Evolutionary conservation across 2,113 vertebrate genomes (phyloP), one percentile per base, ranked within the genome.

Genomic region (Seriola dumerili): DNA sequence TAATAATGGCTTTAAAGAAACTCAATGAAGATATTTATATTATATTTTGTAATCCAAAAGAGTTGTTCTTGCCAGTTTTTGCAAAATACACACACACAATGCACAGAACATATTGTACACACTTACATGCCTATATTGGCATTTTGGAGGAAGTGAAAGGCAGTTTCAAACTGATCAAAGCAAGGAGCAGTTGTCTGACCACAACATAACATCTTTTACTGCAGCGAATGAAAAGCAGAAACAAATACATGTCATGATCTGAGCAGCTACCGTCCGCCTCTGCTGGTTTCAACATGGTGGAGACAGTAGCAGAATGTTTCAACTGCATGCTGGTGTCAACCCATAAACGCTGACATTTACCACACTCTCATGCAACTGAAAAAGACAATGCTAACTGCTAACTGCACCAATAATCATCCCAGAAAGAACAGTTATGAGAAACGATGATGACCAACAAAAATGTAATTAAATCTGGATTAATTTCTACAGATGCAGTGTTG

Each of bases 81-180:
- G 57, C 50, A 64, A 44, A 57, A 5, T 14, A 52, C 29, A 66
- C 29, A 68, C 21, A 71, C 23, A 54, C 61, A 5, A 13, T 64
- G 36, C 48, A 54, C 63, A 73, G 36, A 64, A n/a, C 55, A 14
- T 0, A 21, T 10, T 71, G 12, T 17, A 25, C 23, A 62, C 19
- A 75, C 29, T 16, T n/a, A 2, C 14, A 46, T 6, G 25, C 91
- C 88, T 92, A 97, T 96, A 66, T 1, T 59, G 23, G 32, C 68
- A 59, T 4, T 52, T 13, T 72, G 40, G 52, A 83, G 85, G 84
- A 90, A 85, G 80, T 79, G 72, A 85, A 48, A 55, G 54, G 52
- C 59, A 44, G 84, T 79, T 87, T 83, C 66, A 78, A 40, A 72
- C 71, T 61, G 77, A 84, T 75, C 48, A 54, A 73, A n/a, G 52